A percentile compares a stretch with the other conserved stretches of the same genome.
Evolutionary conservation across 2,113 vertebrate species (phyloP).

Genomic region (Engraulis encrasicolus): DNA sequence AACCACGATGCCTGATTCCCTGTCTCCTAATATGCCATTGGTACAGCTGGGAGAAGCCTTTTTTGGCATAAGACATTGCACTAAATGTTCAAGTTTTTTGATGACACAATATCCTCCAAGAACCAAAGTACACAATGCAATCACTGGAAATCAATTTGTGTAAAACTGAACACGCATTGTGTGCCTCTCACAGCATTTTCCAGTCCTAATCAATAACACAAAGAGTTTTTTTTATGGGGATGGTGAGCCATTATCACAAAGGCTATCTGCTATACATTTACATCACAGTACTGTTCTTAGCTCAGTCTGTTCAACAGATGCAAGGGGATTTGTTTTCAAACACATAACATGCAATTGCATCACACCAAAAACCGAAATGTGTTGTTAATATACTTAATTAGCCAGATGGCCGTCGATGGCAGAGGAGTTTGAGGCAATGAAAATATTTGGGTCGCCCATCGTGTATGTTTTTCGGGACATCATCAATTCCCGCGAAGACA

Average conservation of each 20-base stretch:
- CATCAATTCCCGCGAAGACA: conserved; percentile 22
- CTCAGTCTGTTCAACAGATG: not conserved
- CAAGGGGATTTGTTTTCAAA: not conserved
- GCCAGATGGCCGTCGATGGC: not conserved
- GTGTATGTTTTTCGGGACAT: not conserved
- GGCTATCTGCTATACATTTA: not conserved
- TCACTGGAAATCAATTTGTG: not conserved
- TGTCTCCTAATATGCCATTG: too few species aligned
- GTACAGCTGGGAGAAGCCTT: too few species aligned
- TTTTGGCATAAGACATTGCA: not conserved
- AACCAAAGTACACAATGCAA: not conserved
- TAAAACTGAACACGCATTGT: not conserved
- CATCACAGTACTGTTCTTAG: not conserved
- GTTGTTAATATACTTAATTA: not conserved
- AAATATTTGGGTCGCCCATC: not conserved
- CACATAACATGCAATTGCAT: not conserved
- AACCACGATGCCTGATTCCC: too few species aligned
- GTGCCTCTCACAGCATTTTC: not conserved
- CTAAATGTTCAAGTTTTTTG: not conserved
- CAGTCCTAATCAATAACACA: not conserved
- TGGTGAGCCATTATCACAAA: not conserved
- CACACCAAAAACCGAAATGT: not conserved
- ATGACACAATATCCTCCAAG: not conserved
- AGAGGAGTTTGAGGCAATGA: not conserved
- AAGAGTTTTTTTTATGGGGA: not conserved